Conservation (phyloP, 2,113 vertebrate genomes). For the Limnothrissa miodon region DNA sequence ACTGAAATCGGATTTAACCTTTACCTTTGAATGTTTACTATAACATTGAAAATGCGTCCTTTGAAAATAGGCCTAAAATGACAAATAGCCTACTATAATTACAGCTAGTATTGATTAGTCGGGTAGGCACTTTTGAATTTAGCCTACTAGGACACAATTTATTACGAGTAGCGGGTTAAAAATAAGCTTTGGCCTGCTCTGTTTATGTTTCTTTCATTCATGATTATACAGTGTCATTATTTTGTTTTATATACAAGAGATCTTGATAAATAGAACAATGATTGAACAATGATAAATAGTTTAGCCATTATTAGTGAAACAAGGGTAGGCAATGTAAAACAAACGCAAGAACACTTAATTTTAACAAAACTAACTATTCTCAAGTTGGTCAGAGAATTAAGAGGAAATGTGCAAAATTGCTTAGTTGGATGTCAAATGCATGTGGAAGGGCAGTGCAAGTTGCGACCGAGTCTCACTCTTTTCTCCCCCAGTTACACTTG, state of each 20-base stretch:
- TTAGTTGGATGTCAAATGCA: slow-evolving; percentile 60
- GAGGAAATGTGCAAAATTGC: slow-evolving; percentile 71
- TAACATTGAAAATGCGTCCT: not conserved
- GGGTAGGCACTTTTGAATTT: too few species aligned
- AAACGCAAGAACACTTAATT: not conserved
- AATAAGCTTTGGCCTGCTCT: not conserved
- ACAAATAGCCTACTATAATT: too few species aligned
- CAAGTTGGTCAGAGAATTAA: slow-evolving; percentile 43
- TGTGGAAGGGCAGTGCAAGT: slow-evolving; percentile 30
- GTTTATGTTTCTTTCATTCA: not conserved
- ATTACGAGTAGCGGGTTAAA: not conserved
- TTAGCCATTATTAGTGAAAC: not conserved
- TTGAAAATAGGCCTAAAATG: too few species aligned
- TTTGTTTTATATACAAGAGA: not conserved
- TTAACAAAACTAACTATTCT: not conserved
- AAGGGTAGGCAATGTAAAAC: not conserved
- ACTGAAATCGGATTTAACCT: not conserved
- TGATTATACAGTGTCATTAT: not conserved
- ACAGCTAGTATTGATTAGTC: not conserved
- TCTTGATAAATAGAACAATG: too few species aligned
- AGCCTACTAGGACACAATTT: not conserved
- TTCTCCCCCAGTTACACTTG: slow-evolving; percentile 46
- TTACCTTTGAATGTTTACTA: not conserved
- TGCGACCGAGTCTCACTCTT: not conserved
- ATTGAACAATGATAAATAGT: not conserved